Base-by-base conservation (phyloP, 2,888 invertebrate species). In the Hypena proboscidalis region DNA sequence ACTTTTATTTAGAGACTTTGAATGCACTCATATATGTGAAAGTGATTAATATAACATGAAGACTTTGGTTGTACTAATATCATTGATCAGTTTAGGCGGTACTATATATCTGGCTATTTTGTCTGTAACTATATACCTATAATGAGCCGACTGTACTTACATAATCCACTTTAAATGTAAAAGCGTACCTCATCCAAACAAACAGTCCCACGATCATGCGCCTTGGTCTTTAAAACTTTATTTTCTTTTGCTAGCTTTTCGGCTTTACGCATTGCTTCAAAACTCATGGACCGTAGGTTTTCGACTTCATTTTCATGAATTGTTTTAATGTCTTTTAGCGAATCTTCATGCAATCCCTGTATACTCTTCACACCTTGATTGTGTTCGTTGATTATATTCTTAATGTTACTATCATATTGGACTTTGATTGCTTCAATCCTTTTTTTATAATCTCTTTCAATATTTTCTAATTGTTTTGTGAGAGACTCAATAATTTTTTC, bases 391-490 rank as follows among this genome's bases (percentile, higher is more conserved):
- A 92, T 77, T 38, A 93, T 83, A 47, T 79, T 88, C 59, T 90
- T 90, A 30, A 92, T 86, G 35, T 93, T 91, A 53, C 72, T 81
- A 20, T 93, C 92, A 53, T 92, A 92, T 60, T 92, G 92, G 8
- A 77, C 58, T 77, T 92, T 92, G 25, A 93, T 77, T 2, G 83
- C 83, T 30, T 87, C 81, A 17, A 88, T 74, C 72, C 83, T 89
- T 49, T 78, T 83, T 50, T 83, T 84, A 38, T 83, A 85, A 56
- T 85, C 80, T 46, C 67, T 82, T 65, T 90, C 83, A 27, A 79
- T 70, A 36, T 70, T 78, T 64, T 80, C 77, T 36, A 90, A 65
- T 9, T 77, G 62, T 31, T 70, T 75, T n/a, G 77, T 79, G 21
- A 89, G 63, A 45, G 59, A 44, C 27, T 62, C 57, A 38, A 90